Base-by-base conservation (phyloP, 2,113 vertebrate species). In the Neodontobutis hainanensis region DNA sequence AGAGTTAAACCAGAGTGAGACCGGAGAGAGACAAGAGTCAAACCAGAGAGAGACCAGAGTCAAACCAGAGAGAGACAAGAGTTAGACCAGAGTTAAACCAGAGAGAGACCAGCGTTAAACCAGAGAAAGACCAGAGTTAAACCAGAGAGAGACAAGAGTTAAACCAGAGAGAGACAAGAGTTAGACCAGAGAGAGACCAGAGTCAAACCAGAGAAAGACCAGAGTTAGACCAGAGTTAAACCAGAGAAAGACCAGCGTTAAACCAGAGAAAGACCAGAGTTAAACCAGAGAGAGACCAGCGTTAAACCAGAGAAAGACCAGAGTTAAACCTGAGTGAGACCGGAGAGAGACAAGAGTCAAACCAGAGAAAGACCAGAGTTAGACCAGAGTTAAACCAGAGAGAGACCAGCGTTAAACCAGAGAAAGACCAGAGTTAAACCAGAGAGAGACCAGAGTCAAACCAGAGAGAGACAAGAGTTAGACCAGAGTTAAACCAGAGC, bases 271-370 rank as follows among this genome's bases (percentile, higher is more conserved):
- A 72, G 56, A 48, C 46, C 40, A 27, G 1, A 27, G 19, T 15
- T 27, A 27, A 15, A 4, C 48, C 48, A 6, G 50, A 7, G 15
- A 8, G 7, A 49, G 47, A 15, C n/a, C n/a, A n/a, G n/a, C n/a
- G n/a, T n/a, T n/a, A n/a, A n/a, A n/a, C n/a, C 45, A n/a, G 45
- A 14, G 12, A 84, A 66, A 72, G 56, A 48, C 46, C 40, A 27
- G 1, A 27, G 19, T 15, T 27, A 27, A 1, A 27, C 15, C 47
- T 8, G 47, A 7, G 15, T 8, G 1, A 49, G 48, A 4, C 48
- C 48, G 3, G 16, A 7, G 15, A 8, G 7, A 49, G 47, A 15
- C n/a, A n/a, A n/a, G n/a, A n/a, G n/a, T n/a, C n/a, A n/a, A n/a
- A n/a, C 47, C 45, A n/a, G 45, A 14, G 12, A 84, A 66, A 72